Base-by-base conservation (phyloP, 64 coral and sea anemone genomes). In the Porites lutea region DNA sequence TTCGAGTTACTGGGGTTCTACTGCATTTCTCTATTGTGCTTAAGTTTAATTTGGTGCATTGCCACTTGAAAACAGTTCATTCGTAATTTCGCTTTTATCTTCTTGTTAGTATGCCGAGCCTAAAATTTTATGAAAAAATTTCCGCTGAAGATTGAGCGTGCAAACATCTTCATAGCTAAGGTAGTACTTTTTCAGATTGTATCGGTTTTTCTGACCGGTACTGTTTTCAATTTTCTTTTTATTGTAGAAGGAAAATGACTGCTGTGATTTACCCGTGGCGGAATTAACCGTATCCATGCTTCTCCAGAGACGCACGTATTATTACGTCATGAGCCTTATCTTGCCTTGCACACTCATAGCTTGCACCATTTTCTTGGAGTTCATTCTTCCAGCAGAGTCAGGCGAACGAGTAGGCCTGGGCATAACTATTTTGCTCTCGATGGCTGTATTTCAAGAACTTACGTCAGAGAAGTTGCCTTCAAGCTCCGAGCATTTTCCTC, bases 271-370 rank as follows among this genome's bases (percentile, higher is more conserved):
- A 52, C 59, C 66, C 11, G 61, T 94, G 0, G 82, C 95, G 3
- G 92, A 97, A 13, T 87, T 97, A 48, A 94, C 84, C 49, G 79
- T 97, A 18, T 82, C 88, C 13, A 90, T 97, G 82, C 92, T 43
- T 53, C 88, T 97, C 67, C 92, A 87, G 13, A 83, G 95, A 19
- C 67, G 95, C 16, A 97, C 95, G 15, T 97, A 97, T 44, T 97
- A 97, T 86, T 97, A 97, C 78, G 95, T 97, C 59, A 97, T 97
- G 95, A 97, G 93, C 60, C 78, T 97, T 71, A 97, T 97, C 72
- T 71, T 97, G 54, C 95, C 95, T 21, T 97, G 95, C 15, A 97
- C 95, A 10, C 69, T 97, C 15, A 97, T 97, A 52, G 95, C 95
- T 61, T 97, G 95, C 65, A 97, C 95, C 50, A 97, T 97, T 69